Percentiles rank a stretch among this genome's conserved stretches.
Conservation (phyloP, 2,797 vertebrate species). For the Dendrocincla tyrannina region DNA sequence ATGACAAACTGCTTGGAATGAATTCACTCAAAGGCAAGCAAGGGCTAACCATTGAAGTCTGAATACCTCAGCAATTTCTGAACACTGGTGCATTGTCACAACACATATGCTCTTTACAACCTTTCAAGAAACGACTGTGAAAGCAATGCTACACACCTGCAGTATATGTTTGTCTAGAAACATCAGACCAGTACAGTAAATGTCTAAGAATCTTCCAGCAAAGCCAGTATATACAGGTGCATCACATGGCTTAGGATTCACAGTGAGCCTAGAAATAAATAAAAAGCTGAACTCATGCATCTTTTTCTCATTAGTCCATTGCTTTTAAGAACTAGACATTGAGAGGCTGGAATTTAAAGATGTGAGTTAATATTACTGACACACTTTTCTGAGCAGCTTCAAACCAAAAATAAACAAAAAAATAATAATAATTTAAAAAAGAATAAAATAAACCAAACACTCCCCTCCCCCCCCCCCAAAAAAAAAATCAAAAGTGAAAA, state of each 20-base stretch:
- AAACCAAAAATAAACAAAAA: not conserved
- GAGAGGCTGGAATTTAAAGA: not conserved
- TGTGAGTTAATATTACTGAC: not conserved
- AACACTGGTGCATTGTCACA: not conserved
- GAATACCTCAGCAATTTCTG: not conserved
- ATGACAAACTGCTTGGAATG: constrained; percentile 57
- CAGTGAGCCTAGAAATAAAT: not conserved
- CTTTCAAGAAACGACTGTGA: not conserved
- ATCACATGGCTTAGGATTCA: not conserved
- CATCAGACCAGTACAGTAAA: not conserved
- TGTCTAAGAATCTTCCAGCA: not conserved
- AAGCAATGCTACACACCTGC: not conserved
- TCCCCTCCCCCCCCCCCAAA: no score
- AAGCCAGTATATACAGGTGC: not conserved
- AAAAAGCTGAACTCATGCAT: constrained; percentile 21
- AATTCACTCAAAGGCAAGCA: constrained; percentile 48
- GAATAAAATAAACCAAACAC: not conserved
- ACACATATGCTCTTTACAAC: not conserved
- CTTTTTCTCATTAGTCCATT: constrained; percentile 18
- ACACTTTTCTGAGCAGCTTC: not conserved
- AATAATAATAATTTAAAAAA: not conserved
- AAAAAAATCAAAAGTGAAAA: not conserved
- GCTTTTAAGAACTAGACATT: not conserved
- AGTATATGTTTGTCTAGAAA: not conserved
- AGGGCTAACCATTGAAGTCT: constrained; percentile 7